These are phyloP conservation scores for Ornithoptera priamus DNA, from an alignment of 2,888 invertebrate genomes.

Conservation along the genomic window DNA sequence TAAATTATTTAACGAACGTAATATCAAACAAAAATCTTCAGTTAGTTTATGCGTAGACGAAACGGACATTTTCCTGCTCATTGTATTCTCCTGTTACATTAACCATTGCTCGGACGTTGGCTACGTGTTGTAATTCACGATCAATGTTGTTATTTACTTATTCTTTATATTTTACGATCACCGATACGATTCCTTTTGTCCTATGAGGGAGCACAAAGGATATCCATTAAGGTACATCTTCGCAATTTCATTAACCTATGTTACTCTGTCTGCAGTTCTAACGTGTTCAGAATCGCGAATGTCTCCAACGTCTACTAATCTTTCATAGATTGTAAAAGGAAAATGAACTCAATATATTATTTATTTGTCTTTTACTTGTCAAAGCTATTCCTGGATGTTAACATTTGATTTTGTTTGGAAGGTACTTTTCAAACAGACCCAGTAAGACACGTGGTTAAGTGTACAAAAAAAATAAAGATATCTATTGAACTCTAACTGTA, in stretches of 20 bases:
- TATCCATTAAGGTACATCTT: slow-evolving; percentile 23
- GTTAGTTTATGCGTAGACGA: slow-evolving; percentile 37
- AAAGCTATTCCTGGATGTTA: too few relatives aligned
- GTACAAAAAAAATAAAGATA: too few relatives aligned
- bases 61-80: slow-evolving; percentile 63
- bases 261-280: slow-evolving; percentile 16
- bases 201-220: slow-evolving; percentile 24
- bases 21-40: slow-evolving; percentile 29
- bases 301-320: neutral
- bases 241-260: slow-evolving; percentile 30
- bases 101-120: slow-evolving; percentile 44
- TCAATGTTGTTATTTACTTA: slow-evolving; percentile 54
- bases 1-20: neutral
- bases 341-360: neutral
- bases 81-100: slow-evolving; percentile 49
- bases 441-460: too few relatives aligned
- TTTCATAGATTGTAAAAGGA: slow-evolving; percentile 6
- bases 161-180: slow-evolving; percentile 38
- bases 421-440: too few relatives aligned
- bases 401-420: too few relatives aligned
- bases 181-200: slow-evolving; percentile 43
- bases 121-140: slow-evolving; percentile 58
- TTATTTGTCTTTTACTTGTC: too few relatives aligned
- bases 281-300: slow-evolving; percentile 18
- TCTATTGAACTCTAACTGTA: too few relatives aligned